Percentiles rank a stretch among this genome's conserved stretches.
Conservation (phyloP, 92 coral and sea anemone species). For the Epizoanthus ramosus region DNA sequence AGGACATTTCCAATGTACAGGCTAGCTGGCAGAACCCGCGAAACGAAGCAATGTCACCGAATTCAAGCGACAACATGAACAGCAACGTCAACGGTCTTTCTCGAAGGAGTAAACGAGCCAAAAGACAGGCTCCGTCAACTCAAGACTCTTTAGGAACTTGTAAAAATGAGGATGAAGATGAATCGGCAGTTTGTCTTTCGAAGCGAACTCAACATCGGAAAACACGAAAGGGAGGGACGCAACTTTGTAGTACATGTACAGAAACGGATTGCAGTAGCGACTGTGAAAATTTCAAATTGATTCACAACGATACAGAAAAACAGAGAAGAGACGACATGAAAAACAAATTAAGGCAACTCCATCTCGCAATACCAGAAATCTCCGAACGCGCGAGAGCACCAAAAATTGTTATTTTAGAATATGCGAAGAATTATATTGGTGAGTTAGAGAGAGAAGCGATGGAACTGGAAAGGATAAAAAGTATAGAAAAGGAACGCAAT, state of each 20-base stretch:
- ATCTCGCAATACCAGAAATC: constrained; percentile 59
- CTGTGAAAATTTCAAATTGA: constrained; percentile 20
- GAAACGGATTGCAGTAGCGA: neutral
- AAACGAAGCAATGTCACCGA: neutral
- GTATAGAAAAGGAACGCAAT: constrained; percentile 39
- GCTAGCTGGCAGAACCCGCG: neutral
- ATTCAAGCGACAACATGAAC: too few species aligned
- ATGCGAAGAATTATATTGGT: constrained; percentile 56
- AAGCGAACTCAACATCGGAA: neutral
- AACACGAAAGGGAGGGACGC: neutral
- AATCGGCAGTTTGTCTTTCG: neutral
- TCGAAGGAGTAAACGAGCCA: neutral
- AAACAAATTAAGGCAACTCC: constrained; percentile 67
- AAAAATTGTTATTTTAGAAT: constrained; percentile 64
- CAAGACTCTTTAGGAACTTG: neutral
- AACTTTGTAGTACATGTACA: neutral
- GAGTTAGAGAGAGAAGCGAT: constrained; percentile 41
- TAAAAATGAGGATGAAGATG: neutral
- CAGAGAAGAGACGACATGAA: constrained; percentile 78
- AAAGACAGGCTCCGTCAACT: neutral
- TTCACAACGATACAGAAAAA: constrained; percentile 71
- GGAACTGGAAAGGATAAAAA: constrained; percentile 15
- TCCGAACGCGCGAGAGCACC: constrained; percentile 56
- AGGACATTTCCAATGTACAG: neutral
- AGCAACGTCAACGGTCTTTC: neutral